Conservation (phyloP, 1,140 invertebrate genomes). For the Heliconius eleuchia region DNA sequence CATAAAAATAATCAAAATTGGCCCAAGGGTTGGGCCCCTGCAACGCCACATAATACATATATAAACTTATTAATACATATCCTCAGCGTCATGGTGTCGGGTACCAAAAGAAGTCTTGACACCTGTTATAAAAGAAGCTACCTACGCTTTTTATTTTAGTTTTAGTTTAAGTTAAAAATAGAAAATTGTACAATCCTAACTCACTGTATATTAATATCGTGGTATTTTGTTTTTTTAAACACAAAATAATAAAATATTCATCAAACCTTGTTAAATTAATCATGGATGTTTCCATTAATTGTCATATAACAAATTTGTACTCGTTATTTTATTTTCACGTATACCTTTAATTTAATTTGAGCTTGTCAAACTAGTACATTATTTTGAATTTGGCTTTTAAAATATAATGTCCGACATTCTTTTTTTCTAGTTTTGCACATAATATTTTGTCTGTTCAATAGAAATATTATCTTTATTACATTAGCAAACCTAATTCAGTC, state of each 20-base stretch:
- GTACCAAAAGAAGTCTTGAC: too few species aligned
- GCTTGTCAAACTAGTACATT: background rate
- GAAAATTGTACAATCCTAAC: background rate
- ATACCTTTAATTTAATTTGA: background rate
- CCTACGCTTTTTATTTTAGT: too few species aligned
- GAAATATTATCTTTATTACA: background rate
- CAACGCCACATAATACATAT: too few species aligned
- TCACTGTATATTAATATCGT: background rate
- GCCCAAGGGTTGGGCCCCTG: too few species aligned
- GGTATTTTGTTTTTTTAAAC: background rate
- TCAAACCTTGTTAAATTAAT: background rate
- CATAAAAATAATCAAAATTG: too few species aligned
- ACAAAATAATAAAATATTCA: background rate
- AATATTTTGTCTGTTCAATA: background rate
- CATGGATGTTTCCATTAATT: background rate
- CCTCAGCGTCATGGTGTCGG: too few species aligned
- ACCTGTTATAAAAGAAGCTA: too few species aligned
- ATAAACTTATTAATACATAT: too few species aligned
- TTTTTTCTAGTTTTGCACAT: background rate
- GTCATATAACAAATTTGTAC: background rate
- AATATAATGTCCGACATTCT: background rate
- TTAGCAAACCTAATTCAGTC: background rate
- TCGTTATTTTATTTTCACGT: slow-evolving; percentile 2
- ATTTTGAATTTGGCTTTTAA: background rate
- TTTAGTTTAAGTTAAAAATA: background rate